Conservation (phyloP, 2,888 invertebrate genomes). For the Labia minor region DNA sequence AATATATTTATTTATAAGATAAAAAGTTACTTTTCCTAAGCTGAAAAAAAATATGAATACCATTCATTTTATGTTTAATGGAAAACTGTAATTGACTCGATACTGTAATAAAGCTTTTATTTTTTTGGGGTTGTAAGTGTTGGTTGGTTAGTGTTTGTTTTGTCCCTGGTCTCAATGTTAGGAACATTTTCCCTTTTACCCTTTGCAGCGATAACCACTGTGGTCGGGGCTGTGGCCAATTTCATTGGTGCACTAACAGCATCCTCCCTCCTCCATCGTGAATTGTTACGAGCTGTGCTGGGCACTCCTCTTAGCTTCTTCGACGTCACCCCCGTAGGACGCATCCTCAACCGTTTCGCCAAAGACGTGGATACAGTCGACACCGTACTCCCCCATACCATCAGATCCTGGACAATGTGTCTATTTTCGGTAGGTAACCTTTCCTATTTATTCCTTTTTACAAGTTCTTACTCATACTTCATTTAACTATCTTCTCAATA, state of each 20-base stretch:
- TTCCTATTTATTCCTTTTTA: no score
- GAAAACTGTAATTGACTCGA: no score
- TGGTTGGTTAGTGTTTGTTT: neutral
- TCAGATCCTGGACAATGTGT: constrained; percentile 36
- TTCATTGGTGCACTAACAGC: constrained; percentile 37
- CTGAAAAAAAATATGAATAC: no score
- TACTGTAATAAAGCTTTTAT: no score
- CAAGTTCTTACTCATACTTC: no score
- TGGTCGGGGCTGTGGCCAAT: constrained; percentile 35
- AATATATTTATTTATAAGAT: no score
- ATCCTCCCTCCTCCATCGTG: constrained; percentile 29
- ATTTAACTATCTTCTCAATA: no score
- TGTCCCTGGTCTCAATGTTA: constrained; percentile 20
- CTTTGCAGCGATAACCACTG: constrained; percentile 31
- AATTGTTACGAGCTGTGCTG: constrained; percentile 31
- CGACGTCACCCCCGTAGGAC: constrained; percentile 37
- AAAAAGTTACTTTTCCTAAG: no score
- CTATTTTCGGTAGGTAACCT: constrained; percentile 38
- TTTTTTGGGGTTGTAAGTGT: no score
- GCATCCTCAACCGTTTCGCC: constrained; percentile 37
- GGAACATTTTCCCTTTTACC: constrained; percentile 14
- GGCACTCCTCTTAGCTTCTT: constrained; percentile 35
- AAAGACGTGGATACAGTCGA: constrained; percentile 36
- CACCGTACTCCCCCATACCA: constrained; percentile 31
- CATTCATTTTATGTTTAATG: no score